Base-by-base conservation (phyloP, 1,140 invertebrate species). In the Bombus breviceps region DNA sequence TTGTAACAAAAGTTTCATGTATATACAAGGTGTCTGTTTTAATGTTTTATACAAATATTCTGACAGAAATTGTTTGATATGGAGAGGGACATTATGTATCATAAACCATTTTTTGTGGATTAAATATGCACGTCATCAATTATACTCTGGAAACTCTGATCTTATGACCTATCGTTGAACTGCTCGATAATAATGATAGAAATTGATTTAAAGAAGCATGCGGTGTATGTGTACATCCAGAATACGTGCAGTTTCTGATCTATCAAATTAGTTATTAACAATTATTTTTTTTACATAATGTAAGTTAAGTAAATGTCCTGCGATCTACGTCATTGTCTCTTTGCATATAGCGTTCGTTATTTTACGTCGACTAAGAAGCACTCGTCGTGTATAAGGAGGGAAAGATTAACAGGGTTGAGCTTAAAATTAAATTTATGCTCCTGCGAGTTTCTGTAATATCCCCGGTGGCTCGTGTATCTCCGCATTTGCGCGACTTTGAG, bases 371-470 rank as follows among this genome's bases (percentile, higher is more conserved):
- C 34, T 76, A 59, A 71, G 76, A 80, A 80, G 68, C 22, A 34
- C 74, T 64, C 28, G 18, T 32, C 34, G 66, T 32, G 72, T 53
- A 83, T 80, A 89, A 89, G 86, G 81, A 88, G 89, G 88, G 86
- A 80, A 84, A 87, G 87, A 91, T 91, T 90, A 92, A 92, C 89
- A 92, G 78, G 86, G 85, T 79, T 87, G 88, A 88, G 86, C 86
- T 83, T 91, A 89, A 92, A 92, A 91, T 91, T 91, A 90, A 92
- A 92, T 92, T 92, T 91, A 92, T 92, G 86, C 87, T 74, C 81
- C 84, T 89, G 83, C 87, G 90, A 89, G 87, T 92, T 92, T 88
- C 86, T 77, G 89, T 89, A 89, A 91, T 92, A 91, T 91, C 88
- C 83, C 89, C 78, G 68, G 85, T 64, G 86, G 74, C 79, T 77